phyloP scores from a whole-genome alignment of 2,113 vertebrate species.

The Forbesichthys papilliferus region DNA sequence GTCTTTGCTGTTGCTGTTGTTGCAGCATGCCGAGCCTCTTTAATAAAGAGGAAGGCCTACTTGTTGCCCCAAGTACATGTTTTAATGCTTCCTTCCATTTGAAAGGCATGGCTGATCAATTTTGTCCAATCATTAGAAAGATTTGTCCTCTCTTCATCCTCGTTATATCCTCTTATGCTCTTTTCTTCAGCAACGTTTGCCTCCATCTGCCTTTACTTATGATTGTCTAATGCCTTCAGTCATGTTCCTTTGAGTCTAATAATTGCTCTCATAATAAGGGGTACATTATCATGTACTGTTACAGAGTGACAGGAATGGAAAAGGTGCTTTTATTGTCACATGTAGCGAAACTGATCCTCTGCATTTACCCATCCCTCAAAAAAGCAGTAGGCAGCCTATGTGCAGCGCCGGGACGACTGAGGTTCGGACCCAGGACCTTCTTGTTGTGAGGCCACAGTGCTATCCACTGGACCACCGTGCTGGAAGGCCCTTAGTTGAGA shows the following conservation, averaged over 20 bases:
- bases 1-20: too few relatives aligned
- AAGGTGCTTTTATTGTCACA: too few relatives aligned
- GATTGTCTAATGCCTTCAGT: slow-evolving; percentile 20
- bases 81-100: slow-evolving; percentile 64
- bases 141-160: slow-evolving; percentile 20
- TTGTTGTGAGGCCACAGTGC: too few relatives aligned
- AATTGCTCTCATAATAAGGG: slow-evolving; percentile 48
- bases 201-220: neutral
- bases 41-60: slow-evolving; percentile 43
- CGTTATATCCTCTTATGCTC: slow-evolving; percentile 18
- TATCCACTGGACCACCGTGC: too few relatives aligned
- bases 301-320: slow-evolving; percentile 61
- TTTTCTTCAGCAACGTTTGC: neutral
- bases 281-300: slow-evolving; percentile 61
- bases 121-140: slow-evolving; percentile 13
- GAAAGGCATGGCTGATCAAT: slow-evolving; percentile 35
- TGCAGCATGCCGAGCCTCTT: neutral
- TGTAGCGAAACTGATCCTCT: too few relatives aligned
- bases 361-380: too few relatives aligned
- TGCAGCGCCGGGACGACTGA: too few relatives aligned
- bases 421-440: too few relatives aligned
- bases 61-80: slow-evolving; percentile 50
- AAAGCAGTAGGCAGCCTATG: too few relatives aligned
- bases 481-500: slow-evolving; percentile 48
- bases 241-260: slow-evolving; percentile 58